Evolutionary conservation across 2,888 invertebrate species (phyloP).

Genomic region (Dolomedes plantarius): DNA sequence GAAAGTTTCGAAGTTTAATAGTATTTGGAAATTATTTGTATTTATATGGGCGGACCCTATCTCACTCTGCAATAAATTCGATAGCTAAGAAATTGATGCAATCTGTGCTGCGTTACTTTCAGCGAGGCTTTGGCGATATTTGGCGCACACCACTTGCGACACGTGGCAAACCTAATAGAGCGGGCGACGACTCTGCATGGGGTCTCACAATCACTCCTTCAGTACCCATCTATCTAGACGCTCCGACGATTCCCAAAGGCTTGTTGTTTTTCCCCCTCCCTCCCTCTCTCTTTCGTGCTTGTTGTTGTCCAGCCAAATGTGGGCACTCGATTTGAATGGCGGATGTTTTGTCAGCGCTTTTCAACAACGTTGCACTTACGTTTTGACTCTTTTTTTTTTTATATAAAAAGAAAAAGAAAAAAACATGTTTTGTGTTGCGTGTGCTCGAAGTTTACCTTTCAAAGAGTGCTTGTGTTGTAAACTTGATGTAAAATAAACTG

Average conservation of each 20-base stretch:
- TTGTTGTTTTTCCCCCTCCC: constrained; percentile 40
- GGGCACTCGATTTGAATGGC: neutral
- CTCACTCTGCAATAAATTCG: no score
- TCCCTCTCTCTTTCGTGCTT: neutral
- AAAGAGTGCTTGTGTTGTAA: neutral
- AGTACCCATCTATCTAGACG: constrained; percentile 44
- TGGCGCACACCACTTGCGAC: neutral
- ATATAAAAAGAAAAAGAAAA: no score
- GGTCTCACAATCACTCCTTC: constrained; percentile 39
- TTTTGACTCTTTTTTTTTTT: constrained; percentile 6
- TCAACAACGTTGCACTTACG: neutral
- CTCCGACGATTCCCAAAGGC: constrained; percentile 38
- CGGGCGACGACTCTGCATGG: constrained; percentile 28
- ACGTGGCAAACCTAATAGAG: constrained; percentile 52
- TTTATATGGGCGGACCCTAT: no score
- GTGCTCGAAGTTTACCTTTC: neutral
- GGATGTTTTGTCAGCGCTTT: neutral
- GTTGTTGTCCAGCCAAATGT: neutral
- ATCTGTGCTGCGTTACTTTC: no score
- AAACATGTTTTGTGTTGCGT: neutral
- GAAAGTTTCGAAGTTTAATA: no score
- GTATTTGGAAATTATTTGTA: no score
- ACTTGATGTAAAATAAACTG: neutral
- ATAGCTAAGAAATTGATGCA: no score
- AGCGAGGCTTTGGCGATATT: neutral